These are phyloP conservation scores for Parapsyche elsis DNA, from an alignment of 1,140 invertebrate species.

Conservation along the genomic window DNA sequence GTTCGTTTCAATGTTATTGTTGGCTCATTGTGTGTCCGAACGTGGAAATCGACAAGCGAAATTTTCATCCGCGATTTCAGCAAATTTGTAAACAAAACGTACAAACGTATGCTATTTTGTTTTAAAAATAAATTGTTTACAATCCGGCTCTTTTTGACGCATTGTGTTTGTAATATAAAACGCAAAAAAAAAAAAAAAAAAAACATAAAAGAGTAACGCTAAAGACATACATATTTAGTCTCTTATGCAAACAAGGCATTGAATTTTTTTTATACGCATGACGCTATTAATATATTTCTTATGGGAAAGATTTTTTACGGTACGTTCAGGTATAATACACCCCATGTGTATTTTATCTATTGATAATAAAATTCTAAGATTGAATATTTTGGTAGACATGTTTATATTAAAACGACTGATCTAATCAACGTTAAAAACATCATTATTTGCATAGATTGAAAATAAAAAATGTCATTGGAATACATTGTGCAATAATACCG, in stretches of 20 bases:
- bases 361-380: neutral
- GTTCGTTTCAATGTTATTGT: no score
- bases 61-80: no score
- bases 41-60: no score
- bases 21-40: no score
- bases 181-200: no score
- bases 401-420: neutral
- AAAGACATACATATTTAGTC: neutral
- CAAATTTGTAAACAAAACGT: neutral
- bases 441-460: neutral
- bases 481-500: neutral
- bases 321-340: conserved; percentile 13
- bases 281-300: neutral
- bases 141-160: no score
- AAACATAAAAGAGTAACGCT: no score
- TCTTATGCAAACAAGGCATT: conserved; percentile 12
- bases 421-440: neutral
- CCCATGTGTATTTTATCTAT: no score
- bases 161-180: no score
- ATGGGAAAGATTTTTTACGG: conserved; percentile 9
- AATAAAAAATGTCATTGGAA: no score
- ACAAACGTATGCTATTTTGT: neutral
- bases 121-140: neutral
- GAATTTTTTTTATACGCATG: conserved; percentile 10
- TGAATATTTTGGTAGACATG: neutral